These are phyloP conservation scores for Anthophora plumipes DNA, from an alignment of 2,888 invertebrate species.

Conservation along the genomic window DNA sequence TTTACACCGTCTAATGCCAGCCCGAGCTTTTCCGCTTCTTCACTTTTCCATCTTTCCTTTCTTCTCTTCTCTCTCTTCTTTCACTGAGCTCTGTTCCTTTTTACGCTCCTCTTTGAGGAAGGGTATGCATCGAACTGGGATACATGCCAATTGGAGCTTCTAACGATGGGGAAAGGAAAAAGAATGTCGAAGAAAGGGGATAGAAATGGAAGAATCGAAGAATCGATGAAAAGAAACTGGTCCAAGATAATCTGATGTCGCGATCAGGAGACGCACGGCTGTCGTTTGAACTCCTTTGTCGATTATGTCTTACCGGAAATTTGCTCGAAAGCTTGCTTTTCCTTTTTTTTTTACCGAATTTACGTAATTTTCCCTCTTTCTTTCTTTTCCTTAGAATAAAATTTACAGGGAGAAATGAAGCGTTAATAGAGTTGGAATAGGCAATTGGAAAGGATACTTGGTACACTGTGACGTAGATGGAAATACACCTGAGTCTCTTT, in stretches of 20 bases:
- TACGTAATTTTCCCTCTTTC: too few species aligned
- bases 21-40: neutral
- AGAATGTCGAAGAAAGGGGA: neutral
- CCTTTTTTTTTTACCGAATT: neutral
- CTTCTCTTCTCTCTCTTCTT: too few species aligned
- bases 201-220: neutral
- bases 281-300: neutral
- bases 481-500: too few species aligned
- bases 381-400: too few species aligned
- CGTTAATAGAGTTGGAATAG: constrained; percentile 1
- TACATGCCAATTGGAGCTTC: constrained; percentile 24
- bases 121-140: constrained; percentile 19
- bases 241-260: neutral
- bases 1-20: neutral
- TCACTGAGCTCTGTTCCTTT: neutral
- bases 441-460: constrained; percentile 3
- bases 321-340: neutral
- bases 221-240: neutral
- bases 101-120: neutral
- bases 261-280: neutral
- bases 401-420: neutral
- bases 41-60: neutral
- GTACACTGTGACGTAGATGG: neutral
- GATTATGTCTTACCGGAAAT: neutral
- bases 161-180: neutral